A percentile compares a stretch with the other conserved stretches of the same genome.
phyloP scores from a whole-genome alignment of 2,113 vertebrate species.

The Etia nguti region DNA sequence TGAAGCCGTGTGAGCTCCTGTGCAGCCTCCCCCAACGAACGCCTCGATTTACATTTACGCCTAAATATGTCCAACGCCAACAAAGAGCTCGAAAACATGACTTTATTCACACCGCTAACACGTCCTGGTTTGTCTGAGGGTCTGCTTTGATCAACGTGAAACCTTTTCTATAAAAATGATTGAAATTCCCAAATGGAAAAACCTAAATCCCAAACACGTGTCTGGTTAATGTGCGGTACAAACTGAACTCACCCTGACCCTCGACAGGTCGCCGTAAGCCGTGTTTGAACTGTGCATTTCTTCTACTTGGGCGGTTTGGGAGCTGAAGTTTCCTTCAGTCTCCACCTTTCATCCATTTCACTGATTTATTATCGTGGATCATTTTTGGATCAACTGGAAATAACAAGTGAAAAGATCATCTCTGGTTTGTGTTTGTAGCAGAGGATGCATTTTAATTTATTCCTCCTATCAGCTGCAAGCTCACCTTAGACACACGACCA shows the following conservation, averaged over 20 bases:
- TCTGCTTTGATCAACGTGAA: not conserved
- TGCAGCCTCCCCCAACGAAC: not conserved
- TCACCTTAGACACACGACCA: not conserved
- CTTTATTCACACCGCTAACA: not conserved
- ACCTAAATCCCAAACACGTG: not conserved
- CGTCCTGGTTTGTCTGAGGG: not conserved
- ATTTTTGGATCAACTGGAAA: fast-evolving
- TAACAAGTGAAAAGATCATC: not conserved
- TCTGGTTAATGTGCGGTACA: not conserved
- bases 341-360: not conserved
- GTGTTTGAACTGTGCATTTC: not conserved
- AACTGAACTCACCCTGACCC: not conserved
- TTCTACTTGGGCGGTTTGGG: not conserved
- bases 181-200: not conserved
- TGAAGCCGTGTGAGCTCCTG: not conserved
- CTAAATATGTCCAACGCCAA: not conserved
- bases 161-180: too few species aligned
- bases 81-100: not conserved
- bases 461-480: not conserved
- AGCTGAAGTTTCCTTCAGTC: fast-evolving
- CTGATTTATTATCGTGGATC: not conserved
- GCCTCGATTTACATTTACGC: not conserved
- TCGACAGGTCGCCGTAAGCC: not conserved
- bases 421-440: not conserved
- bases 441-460: not conserved